phyloP scores from a whole-genome alignment of 2,113 vertebrate species.

The Rhea americana region DNA sequence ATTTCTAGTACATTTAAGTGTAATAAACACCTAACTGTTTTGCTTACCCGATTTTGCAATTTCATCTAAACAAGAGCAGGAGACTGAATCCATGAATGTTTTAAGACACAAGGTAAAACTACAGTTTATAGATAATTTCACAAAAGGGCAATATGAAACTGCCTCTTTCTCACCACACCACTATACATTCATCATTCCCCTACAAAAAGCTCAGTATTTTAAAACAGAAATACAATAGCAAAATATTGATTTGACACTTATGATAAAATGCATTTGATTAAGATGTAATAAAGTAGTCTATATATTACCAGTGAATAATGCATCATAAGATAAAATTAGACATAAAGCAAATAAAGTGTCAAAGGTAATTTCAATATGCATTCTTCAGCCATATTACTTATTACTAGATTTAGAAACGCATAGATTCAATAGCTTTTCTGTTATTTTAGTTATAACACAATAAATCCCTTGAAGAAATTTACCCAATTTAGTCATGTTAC shows the following conservation, averaged over 20 bases:
- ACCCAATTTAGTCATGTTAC: conserved; percentile 15
- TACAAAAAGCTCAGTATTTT: conserved; percentile 72
- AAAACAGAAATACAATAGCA: conserved; percentile 70
- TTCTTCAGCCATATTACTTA: conserved; percentile 88
- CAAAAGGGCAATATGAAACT: conserved; percentile 45
- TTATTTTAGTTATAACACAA: conserved; percentile 48
- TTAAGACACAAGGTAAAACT: neutral
- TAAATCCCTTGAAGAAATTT: conserved; percentile 47
- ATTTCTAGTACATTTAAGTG: neutral
- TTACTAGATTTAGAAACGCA: conserved; percentile 80
- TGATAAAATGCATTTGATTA: conserved; percentile 81
- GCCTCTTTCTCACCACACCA: conserved; percentile 28
- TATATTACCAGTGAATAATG: conserved; percentile 91
- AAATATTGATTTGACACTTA: conserved; percentile 76
- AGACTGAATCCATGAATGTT: neutral
- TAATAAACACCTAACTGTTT: neutral
- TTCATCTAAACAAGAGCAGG: neutral
- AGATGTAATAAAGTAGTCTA: conserved; percentile 85
- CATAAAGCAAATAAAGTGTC: conserved; percentile 92
- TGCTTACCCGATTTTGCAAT: neutral
- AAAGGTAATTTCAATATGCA: conserved; percentile 87
- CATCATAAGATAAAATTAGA: conserved; percentile 85
- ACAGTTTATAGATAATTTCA: neutral
- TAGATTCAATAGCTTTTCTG: conserved; percentile 57
- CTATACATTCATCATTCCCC: conserved; percentile 44